phyloP scores from a whole-genome alignment of 2,888 invertebrate genomes.

The Drosophila silvestris region DNA sequence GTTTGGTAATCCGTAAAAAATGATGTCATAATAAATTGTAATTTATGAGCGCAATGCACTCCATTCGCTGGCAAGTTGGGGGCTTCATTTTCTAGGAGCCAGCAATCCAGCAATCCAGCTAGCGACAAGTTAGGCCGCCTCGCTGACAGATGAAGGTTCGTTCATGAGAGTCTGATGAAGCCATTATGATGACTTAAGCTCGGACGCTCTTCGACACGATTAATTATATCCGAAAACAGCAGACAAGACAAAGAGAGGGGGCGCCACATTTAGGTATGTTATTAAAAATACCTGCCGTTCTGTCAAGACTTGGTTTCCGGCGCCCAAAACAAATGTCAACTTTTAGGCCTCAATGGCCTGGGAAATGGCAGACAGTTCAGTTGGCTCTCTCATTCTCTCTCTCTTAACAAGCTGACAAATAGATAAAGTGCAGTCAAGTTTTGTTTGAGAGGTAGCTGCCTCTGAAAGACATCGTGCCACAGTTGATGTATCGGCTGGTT shows the following conservation, averaged over 20 bases:
- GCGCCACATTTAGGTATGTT: conserved; percentile 42
- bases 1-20: conserved; percentile 78
- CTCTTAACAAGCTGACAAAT: conserved; percentile 72
- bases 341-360: conserved; percentile 77
- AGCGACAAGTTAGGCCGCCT: conserved; percentile 61
- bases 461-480: conserved; percentile 3
- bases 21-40: conserved; percentile 81
- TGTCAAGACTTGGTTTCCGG: conserved; percentile 61
- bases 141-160: conserved; percentile 76
- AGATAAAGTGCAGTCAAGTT: conserved; percentile 70
- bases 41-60: conserved; percentile 72
- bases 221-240: conserved; percentile 65
- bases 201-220: conserved; percentile 51
- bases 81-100: conserved; percentile 7
- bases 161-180: conserved; percentile 57
- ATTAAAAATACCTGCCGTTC: conserved; percentile 70
- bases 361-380: conserved; percentile 50
- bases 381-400: not conserved
- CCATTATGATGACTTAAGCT: conserved; percentile 73
- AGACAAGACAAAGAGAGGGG: not conserved
- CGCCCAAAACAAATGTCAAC: conserved; percentile 60
- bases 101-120: conserved; percentile 28
- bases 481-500: conserved; percentile 58
- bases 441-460: conserved; percentile 27
- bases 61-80: conserved; percentile 9